phyloP scores from a whole-genome alignment of 2,888 invertebrate species.

The Sphaerophoria rueppellii region DNA sequence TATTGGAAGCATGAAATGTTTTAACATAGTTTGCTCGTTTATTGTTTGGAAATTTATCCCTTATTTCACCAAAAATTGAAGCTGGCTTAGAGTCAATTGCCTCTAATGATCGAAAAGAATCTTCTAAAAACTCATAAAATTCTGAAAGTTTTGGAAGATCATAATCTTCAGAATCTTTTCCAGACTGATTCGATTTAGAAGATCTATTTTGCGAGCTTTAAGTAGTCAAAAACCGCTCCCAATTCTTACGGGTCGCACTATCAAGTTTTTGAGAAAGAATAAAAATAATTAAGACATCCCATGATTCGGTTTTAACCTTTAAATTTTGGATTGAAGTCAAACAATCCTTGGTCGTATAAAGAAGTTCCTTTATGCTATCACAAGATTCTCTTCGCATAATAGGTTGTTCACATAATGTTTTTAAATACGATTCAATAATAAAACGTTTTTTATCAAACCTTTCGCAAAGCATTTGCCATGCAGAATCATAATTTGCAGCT shows the following conservation, averaged over 20 bases:
- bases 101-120: slow-evolving; percentile 8
- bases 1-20: neutral
- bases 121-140: slow-evolving; percentile 6
- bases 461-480: slow-evolving; percentile 22
- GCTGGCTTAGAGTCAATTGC: neutral
- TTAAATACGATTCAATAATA: slow-evolving; percentile 13
- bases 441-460: slow-evolving; percentile 14
- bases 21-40: neutral
- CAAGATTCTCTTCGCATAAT: slow-evolving; percentile 8
- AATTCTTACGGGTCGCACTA: neutral
- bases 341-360: slow-evolving; percentile 20
- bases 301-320: neutral
- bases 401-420: slow-evolving; percentile 4
- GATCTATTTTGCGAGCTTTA: slow-evolving; percentile 24
- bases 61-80: neutral
- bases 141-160: slow-evolving; percentile 17
- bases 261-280: slow-evolving; percentile 23
- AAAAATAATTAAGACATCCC: slow-evolving; percentile 25
- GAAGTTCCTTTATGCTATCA: neutral
- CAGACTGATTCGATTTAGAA: too few species aligned
- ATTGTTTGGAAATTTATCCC: neutral
- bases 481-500: slow-evolving; percentile 54
- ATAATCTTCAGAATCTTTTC: too few species aligned
- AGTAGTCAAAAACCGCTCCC: slow-evolving; percentile 7
- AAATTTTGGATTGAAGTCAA: slow-evolving; percentile 3